phyloP scores from a whole-genome alignment of 1,140 invertebrate species.

The Melipona quadrifasciata region DNA sequence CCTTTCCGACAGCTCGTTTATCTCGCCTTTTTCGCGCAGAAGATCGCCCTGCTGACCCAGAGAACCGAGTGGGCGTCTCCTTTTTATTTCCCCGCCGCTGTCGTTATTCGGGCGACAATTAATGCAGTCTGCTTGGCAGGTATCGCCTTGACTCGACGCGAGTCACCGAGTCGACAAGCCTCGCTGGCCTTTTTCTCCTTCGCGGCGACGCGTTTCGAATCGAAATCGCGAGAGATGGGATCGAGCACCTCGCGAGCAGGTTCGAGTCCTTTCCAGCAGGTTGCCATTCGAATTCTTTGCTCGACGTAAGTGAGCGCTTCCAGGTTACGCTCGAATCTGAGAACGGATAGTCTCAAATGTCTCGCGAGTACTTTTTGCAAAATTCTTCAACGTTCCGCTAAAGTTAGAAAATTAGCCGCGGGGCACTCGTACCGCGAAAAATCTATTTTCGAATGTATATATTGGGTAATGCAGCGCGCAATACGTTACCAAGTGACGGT shows the following conservation, averaged over 20 bases:
- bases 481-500: constrained; percentile 44
- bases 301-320: no score
- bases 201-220: neutral
- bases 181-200: neutral
- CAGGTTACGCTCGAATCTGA: no score
- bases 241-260: neutral
- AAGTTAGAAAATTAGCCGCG: constrained; percentile 11
- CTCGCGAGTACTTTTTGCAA: no score
- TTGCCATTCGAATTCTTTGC: no score
- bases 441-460: constrained; percentile 50
- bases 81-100: neutral
- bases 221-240: neutral
- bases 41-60: constrained; percentile 62
- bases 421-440: constrained; percentile 16
- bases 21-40: constrained; percentile 64
- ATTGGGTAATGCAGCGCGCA: constrained; percentile 23
- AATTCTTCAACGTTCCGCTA: neutral
- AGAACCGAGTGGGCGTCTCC: constrained; percentile 50
- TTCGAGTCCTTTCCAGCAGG: no score
- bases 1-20: constrained; percentile 48
- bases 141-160: constrained; percentile 1
- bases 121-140: constrained; percentile 22
- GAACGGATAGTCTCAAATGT: neutral
- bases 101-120: constrained; percentile 44
- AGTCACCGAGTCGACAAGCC: neutral